phyloP scores from a whole-genome alignment of 2,113 vertebrate species.

The Motacilla alba region DNA sequence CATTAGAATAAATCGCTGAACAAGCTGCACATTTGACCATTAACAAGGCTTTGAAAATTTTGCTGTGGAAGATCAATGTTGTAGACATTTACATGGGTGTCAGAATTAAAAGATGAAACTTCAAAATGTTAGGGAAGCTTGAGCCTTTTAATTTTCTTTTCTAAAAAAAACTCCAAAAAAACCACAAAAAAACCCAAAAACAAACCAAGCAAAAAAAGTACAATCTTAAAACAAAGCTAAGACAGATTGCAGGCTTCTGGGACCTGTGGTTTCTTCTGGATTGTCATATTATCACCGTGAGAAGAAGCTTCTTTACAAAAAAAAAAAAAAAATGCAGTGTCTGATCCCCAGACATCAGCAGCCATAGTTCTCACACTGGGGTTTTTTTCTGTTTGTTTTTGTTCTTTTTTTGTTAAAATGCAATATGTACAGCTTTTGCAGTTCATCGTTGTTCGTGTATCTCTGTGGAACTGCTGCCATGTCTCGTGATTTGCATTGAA shows the following conservation, averaged over 20 bases:
- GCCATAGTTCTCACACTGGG: slow-evolving; percentile 60
- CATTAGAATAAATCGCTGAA: slow-evolving; percentile 80
- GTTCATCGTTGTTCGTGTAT: slow-evolving; percentile 64
- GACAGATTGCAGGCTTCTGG: slow-evolving; percentile 58
- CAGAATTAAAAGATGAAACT: slow-evolving; percentile 76
- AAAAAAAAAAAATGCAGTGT: slow-evolving; percentile 18
- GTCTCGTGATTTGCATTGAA: slow-evolving; percentile 61
- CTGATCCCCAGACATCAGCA: slow-evolving; percentile 70
- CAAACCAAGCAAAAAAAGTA: not conserved
- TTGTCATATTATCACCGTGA: slow-evolving; percentile 67
- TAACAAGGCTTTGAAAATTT: slow-evolving; percentile 83
- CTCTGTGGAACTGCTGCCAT: slow-evolving; percentile 80
- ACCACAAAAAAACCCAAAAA: not conserved
- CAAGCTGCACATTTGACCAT: slow-evolving; percentile 85
- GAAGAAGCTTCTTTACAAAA: slow-evolving; percentile 68
- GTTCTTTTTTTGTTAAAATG: slow-evolving; percentile 68
- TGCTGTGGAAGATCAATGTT: slow-evolving; percentile 81
- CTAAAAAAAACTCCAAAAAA: not conserved
- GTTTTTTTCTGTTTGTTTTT: slow-evolving; percentile 57
- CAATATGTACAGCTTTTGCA: slow-evolving; percentile 74
- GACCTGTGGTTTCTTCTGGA: slow-evolving; percentile 69
- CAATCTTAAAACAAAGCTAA: slow-evolving; percentile 8
- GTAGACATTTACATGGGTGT: slow-evolving; percentile 78
- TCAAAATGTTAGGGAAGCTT: slow-evolving; percentile 74
- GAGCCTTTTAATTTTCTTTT: slow-evolving; percentile 68